Evolutionary conservation across 1,140 invertebrate species (phyloP).

Genomic region (Acromyrmex charruanus): DNA sequence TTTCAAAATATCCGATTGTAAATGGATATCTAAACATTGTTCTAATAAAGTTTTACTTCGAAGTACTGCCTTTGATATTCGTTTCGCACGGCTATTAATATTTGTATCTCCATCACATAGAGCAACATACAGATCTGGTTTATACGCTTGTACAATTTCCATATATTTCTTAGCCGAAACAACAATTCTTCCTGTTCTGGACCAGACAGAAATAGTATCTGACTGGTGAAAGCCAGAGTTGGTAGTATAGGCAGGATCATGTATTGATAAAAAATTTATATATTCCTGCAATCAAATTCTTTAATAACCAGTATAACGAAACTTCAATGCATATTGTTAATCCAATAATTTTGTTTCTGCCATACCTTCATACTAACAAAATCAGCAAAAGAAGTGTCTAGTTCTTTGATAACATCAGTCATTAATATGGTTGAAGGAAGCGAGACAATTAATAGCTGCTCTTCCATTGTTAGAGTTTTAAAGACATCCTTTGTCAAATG

Average conservation of each 20-base stretch:
- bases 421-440: conserved; percentile 87
- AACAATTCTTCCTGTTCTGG: conserved; percentile 90
- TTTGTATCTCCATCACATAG: conserved; percentile 94
- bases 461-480: conserved; percentile 86
- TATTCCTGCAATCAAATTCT: conserved; percentile 86
- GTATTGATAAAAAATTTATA: conserved; percentile 88
- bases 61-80: conserved; percentile 89
- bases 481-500: conserved; percentile 90
- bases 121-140: conserved; percentile 93
- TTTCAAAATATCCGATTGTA: conserved; percentile 86
- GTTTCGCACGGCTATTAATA: conserved; percentile 89
- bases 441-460: conserved; percentile 87
- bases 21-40: conserved; percentile 88
- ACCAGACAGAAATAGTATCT: conserved; percentile 90
- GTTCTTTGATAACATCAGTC: conserved; percentile 86
- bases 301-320: conserved; percentile 38
- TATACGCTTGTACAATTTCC: conserved; percentile 91
- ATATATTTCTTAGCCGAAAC: conserved; percentile 90
- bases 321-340: conserved; percentile 11
- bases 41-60: conserved; percentile 88
- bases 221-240: conserved; percentile 90
- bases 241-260: conserved; percentile 89
- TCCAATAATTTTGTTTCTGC: conserved; percentile 16
- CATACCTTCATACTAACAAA: conserved; percentile 88
- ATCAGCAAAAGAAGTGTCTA: conserved; percentile 85